These are phyloP conservation scores for Lipotes vexillifer DNA, from an alignment of 2,113 vertebrate species.

Conservation along the genomic window DNA sequence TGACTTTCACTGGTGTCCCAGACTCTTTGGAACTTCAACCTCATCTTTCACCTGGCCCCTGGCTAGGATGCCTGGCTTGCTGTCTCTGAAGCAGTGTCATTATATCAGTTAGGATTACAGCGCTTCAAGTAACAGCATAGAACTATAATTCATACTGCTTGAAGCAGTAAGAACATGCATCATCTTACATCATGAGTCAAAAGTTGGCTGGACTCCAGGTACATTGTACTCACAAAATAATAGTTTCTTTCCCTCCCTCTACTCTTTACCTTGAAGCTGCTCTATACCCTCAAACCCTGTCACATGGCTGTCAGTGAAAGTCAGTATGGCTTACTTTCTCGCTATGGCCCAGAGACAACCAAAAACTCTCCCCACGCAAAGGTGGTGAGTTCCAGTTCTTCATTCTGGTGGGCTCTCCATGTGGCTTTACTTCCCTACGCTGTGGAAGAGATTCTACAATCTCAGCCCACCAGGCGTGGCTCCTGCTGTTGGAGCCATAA, in stretches of 20 bases:
- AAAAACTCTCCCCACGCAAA: background rate
- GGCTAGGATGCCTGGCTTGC: background rate
- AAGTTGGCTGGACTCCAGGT: background rate
- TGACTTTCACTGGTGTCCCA: background rate
- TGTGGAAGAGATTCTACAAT: background rate
- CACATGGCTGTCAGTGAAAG: background rate
- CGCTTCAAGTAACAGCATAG: background rate
- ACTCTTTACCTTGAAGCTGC: background rate
- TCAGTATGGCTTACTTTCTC: background rate
- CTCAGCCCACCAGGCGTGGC: background rate
- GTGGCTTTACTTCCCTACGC: background rate
- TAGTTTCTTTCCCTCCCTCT: background rate
- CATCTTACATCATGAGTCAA: background rate
- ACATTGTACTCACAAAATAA: background rate
- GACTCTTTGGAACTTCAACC: background rate
- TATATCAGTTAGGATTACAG: background rate
- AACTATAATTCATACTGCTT: background rate
- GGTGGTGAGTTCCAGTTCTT: background rate
- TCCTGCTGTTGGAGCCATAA: background rate
- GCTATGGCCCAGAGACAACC: background rate
- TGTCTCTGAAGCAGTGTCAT: background rate
- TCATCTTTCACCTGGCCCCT: background rate
- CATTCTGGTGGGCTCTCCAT: background rate
- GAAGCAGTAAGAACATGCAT: background rate
- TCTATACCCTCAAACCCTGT: background rate